These are phyloP conservation scores for Austrofundulus limnaeus DNA, from an alignment of 2,113 vertebrate species.

Conservation along the genomic window DNA sequence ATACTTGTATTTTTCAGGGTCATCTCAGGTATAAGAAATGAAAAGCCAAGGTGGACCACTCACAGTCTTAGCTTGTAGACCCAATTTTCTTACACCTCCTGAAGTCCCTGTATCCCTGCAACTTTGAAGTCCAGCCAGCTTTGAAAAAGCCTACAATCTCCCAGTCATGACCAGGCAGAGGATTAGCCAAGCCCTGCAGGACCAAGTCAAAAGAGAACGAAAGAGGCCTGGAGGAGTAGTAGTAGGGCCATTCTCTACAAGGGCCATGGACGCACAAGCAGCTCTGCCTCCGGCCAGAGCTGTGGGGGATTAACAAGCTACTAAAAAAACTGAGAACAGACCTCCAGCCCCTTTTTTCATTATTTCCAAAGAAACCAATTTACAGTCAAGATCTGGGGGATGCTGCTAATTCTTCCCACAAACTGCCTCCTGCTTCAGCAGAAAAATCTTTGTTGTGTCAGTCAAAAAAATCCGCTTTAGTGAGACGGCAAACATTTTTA, in stretches of 20 bases:
- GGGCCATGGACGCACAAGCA: conserved; percentile 40
- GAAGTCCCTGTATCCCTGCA: conserved; percentile 52
- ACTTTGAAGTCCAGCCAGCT: conserved; percentile 78
- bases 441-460: conserved; percentile 44
- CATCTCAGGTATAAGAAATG: conserved; percentile 26
- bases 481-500: conserved; percentile 13
- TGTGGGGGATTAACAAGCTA: conserved; percentile 71
- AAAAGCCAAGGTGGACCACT: conserved; percentile 41
- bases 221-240: conserved; percentile 48
- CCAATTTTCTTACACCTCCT: conserved; percentile 59
- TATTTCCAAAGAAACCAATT: conserved; percentile 67
- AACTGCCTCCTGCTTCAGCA: conserved; percentile 42
- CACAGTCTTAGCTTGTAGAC: conserved; percentile 38
- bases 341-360: conserved; percentile 36
- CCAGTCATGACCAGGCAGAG: conserved; percentile 63
- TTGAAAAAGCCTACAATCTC: conserved; percentile 69
- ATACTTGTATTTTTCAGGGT: background rate
- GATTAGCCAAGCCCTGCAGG: conserved; percentile 73
- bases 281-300: conserved; percentile 50
- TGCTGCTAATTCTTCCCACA: conserved; percentile 36
- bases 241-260: conserved; percentile 51
- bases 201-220: conserved; percentile 47
- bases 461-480: conserved; percentile 35
- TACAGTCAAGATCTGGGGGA: conserved; percentile 50
- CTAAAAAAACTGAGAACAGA: conserved; percentile 62